Evolutionary conservation across 2,888 invertebrate species (phyloP), one percentile per base, ranked within the genome.

Genomic region (Meandrusa payeni): DNA sequence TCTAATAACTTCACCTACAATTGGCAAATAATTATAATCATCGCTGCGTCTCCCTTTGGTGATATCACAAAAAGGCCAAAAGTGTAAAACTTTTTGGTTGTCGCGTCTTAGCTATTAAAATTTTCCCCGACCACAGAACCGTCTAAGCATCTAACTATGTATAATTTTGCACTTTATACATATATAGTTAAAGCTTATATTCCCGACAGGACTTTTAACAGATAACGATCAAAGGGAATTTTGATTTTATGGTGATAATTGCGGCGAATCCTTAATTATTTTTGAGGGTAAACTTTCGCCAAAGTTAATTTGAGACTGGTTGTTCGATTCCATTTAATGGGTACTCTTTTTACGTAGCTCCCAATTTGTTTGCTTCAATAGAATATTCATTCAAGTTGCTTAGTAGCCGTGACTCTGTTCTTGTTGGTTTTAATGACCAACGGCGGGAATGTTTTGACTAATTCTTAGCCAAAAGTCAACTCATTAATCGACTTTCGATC

Each of bases 181-280:
- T 4, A 29, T 42, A 29, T 19, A 0, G 17, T 32, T 74, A 77
- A 61, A 66, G 67, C 70, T 55, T 55, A 71, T 64, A 69, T 69
- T 75, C 41, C 46, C 29, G 37, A 34, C 49, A 51, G 53, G 48
- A 49, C 19, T 47, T 62, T 67, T 65, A 55, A 38, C 57, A 66
- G 74, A 76, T 74, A 77, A 75, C 68, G 81, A 86, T 86, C 82
- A 83, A 85, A 86, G 77, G 64, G 59, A 73, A 79, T 81, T 83
- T 85, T 82, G 85, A 85, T 87, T 86, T 82, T 76, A 80, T 69
- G 79, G 83, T 71, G 83, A 87, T 86, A 87, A 87, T 86, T 86
- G 86, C 76, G 86, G 87, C 69, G 80, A 81, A 85, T 86, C 86
- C 81, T 80, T 86, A 86, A 87, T 87, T 87, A 86, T 86, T 87